Percentiles rank a stretch among this genome's conserved stretches.
Evolutionary conservation across 2,888 invertebrate genomes (phyloP).

Genomic region (Craniophora ligustri): DNA sequence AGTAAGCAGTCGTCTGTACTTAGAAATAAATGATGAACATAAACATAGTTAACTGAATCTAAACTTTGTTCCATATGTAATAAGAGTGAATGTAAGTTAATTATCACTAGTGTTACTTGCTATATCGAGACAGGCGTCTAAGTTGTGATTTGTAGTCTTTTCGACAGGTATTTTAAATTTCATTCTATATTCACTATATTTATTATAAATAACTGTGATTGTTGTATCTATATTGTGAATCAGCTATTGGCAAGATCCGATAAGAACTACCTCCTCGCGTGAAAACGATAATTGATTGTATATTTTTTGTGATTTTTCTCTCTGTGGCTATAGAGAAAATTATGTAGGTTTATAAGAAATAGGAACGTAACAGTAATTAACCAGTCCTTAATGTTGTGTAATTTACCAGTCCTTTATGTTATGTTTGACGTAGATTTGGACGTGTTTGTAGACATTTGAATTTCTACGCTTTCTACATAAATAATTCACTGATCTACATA

Average conservation of each 20-base stretch:
- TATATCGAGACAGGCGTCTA: conserved; percentile 75
- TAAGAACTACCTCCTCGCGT: conserved; percentile 72
- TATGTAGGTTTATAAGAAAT: conserved; percentile 44
- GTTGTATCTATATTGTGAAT: conserved; percentile 68
- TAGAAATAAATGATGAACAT: conserved; percentile 83
- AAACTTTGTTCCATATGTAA: conserved; percentile 81
- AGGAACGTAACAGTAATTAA: conserved; percentile 30
- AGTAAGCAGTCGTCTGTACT: conserved; percentile 71
- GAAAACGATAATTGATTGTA: conserved; percentile 57
- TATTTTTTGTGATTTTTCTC: conserved; percentile 55
- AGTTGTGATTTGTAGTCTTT: conserved; percentile 84
- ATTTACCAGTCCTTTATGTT: conserved; percentile 25
- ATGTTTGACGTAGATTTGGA: conserved; percentile 23
- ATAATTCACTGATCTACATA: conserved; percentile 39
- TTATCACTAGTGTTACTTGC: conserved; percentile 77
- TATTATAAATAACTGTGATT: conserved; percentile 79
- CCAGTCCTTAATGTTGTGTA: conserved; percentile 29
- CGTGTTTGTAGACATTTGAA: conserved; percentile 21
- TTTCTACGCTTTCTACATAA: conserved; percentile 20
- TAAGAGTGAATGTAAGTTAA: conserved; percentile 81
- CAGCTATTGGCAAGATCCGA: conserved; percentile 72
- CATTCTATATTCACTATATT: conserved; percentile 71
- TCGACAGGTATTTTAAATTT: conserved; percentile 78
- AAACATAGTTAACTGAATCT: conserved; percentile 79
- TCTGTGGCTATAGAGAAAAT: conserved; percentile 48